phyloP scores from a whole-genome alignment of 2,797 vertebrate genomes.

The Sebastiscus tertius region DNA sequence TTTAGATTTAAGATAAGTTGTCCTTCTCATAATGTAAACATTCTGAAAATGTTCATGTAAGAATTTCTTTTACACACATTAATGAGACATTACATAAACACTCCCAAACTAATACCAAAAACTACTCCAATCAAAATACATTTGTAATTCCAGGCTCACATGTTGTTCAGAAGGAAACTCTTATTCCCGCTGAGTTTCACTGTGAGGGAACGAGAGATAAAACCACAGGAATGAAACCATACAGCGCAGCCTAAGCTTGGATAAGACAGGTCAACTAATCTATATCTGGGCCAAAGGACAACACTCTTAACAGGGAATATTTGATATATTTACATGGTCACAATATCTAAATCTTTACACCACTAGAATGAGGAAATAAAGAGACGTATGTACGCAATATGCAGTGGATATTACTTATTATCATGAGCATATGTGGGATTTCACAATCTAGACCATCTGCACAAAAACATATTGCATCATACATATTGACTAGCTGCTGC shows the following conservation, averaged over 20 bases:
- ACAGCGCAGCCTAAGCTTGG: constrained; percentile 12
- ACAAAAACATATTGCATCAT: constrained; percentile 38
- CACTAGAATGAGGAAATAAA: not conserved
- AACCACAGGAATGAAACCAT: constrained; percentile 13
- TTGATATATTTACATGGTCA: not conserved
- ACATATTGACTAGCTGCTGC: constrained; percentile 4
- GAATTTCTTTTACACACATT: not conserved
- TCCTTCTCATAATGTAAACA: not conserved
- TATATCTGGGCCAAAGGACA: constrained; percentile 32
- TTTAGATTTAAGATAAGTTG: not conserved
- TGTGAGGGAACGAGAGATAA: constrained; percentile 1
- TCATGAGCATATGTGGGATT: constrained; percentile 44
- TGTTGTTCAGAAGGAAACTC: constrained; percentile 8
- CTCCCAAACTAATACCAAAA: not conserved
- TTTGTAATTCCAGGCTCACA: constrained; percentile 7
- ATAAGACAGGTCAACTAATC: constrained; percentile 34
- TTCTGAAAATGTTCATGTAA: not conserved
- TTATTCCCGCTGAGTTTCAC: not conserved
- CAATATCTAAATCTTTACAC: not conserved
- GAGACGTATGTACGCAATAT: constrained; percentile 1
- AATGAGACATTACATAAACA: not conserved
- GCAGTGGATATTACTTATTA: not conserved
- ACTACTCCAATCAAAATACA: not conserved
- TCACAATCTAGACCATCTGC: constrained; percentile 19
- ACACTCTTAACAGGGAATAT: not conserved